Evolutionary conservation across 2,888 invertebrate genomes (phyloP), one percentile per base, ranked within the genome.

Genomic region (Piscicola geometra): DNA sequence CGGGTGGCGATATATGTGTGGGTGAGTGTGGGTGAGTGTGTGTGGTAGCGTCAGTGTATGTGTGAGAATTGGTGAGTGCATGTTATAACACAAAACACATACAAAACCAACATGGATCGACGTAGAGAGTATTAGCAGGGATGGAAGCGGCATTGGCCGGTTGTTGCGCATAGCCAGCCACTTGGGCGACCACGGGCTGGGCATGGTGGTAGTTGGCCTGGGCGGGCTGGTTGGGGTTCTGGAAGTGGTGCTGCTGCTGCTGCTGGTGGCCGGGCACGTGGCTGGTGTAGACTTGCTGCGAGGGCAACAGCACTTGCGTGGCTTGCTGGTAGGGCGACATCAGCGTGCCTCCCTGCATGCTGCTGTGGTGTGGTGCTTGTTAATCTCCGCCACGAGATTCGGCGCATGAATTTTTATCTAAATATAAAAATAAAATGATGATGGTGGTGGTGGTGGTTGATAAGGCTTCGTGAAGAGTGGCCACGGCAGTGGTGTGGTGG

Each of bases 61-160:
- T 15, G 41, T 41, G 41, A 9, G 41, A 9, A 15, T 15, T 41
- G 5, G 15, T 41, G 41, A 41, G 41, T 9, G 41, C 9, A 41
- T 41, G 41, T 5, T 15, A 41, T 5, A 41, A 15, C 5, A 41
- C 5, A 41, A 9, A 41, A 41, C 9, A 15, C 9, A 56, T 3
- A 56, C 15, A 12, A 73, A 12, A 73, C 60, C 35, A 3, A 73
- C 73, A 21, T 0, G 73, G 73, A 60, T 73, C 73, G n/a, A 73
- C 36, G 9, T 50, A 47, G n/a, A 73, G 33, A 18, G 73, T 56
- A 12, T 33, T 25, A 1, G 60, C 21, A 30, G 52, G 33, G 30
- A 30, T 30, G n/a, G 52, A 64, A 25, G 52, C 33, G 28, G 50
- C 28, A 21, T 47, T 41, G 33, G 71, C 47, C 47, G 71, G 30